Base-by-base conservation (phyloP, 2,888 invertebrate genomes). In the Macaria notata region DNA sequence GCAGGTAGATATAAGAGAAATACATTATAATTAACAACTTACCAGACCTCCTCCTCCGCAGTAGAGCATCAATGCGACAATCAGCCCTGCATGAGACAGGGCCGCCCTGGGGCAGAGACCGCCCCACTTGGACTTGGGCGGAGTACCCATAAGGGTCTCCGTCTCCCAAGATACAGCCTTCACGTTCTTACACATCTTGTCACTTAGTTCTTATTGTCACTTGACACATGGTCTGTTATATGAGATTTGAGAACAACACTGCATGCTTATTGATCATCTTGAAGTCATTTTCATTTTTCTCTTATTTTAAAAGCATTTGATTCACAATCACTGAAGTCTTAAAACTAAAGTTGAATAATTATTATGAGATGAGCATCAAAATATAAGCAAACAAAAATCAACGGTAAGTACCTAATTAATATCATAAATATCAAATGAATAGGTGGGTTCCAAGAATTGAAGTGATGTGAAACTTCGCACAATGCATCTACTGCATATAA, bases 1-100 rank as follows among this genome's bases (percentile, higher is more conserved):
- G n/a, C n/a, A n/a, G 19, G 19, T 1, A 19, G 19, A 19, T 19
- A 1, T 19, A 19, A 19, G 2, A 19, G 19, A 19, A 2, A 19
- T 1, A 19, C 1, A 19, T 19, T 19, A 19, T 19, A 19, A 19
- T 19, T 19, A 19, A 52, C 44, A 3, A 49, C 94, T 93, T 88
- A 96, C 96, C 93, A 95, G 84, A 68, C 96, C 97, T 53, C 97
- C 97, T 49, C 94, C 94, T 36, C 94, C 94, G 0, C 96, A 96
- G 75, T 96, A 97, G 57, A 94, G 87, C 93, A 95, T 95, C 54
- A 97, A 91, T 0, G 95, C 94, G 48, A 96, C 92, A 62, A 96
- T 92, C 62, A 97, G 88, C 46, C 96, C 96, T 52, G 95, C 88
- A 71, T 96, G 96, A 56, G 95, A 94, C 49, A 95, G 76, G 9